Conservation (phyloP, 1,140 invertebrate genomes). For the Euglossa dilemma region DNA sequence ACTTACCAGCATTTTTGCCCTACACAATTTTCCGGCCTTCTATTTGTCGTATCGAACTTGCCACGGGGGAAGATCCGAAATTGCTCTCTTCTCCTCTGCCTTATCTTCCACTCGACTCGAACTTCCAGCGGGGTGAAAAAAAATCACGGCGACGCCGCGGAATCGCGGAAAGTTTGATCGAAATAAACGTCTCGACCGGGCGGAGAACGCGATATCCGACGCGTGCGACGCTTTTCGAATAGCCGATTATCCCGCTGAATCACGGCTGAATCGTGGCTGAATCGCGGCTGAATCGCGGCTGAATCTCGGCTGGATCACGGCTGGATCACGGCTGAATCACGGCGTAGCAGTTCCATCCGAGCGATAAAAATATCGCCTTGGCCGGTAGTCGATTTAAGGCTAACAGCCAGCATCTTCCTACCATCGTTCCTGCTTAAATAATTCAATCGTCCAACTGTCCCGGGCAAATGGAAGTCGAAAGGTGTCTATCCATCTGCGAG, state of each 20-base stretch:
- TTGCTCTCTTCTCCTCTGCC: not conserved
- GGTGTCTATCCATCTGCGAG: slow-evolving; percentile 14
- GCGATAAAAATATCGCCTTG: not conserved
- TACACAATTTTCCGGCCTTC: slow-evolving; percentile 57
- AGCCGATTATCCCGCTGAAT: not conserved
- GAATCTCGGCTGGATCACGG: no score
- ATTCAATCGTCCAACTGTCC: slow-evolving; percentile 38
- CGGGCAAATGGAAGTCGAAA: slow-evolving; percentile 14
- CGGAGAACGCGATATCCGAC: not conserved
- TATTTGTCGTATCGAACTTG: slow-evolving; percentile 41
- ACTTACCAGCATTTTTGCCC: slow-evolving; percentile 55
- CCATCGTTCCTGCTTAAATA: not conserved
- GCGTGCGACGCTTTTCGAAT: not conserved
- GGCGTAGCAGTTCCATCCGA: not conserved
- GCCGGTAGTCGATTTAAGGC: no score
- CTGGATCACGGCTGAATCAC: not conserved
- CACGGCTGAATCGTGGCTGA: no score
- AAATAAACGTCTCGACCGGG: not conserved
- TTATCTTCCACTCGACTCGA: not conserved
- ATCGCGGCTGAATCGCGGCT: no score
- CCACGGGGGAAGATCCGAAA: slow-evolving; percentile 36
- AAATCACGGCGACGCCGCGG: not conserved
- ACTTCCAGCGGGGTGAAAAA: not conserved
- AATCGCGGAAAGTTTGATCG: not conserved
- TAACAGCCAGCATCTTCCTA: not conserved